phyloP scores from a whole-genome alignment of 2,888 invertebrate species.

The Brenthis daphne region DNA sequence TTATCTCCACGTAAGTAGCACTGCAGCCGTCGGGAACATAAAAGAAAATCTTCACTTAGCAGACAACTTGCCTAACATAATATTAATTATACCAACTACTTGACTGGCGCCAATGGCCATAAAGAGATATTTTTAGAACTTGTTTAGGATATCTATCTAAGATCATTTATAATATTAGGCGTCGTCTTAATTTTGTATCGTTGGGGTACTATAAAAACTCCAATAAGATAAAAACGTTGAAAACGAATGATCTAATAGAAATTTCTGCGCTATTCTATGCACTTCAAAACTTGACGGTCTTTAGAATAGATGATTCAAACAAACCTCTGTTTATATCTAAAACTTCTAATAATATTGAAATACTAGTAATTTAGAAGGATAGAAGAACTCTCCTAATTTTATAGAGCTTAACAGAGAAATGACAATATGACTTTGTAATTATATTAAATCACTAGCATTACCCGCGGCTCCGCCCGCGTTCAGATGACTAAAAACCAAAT shows the following conservation, averaged over 20 bases:
- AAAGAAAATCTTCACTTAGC: slow-evolving; percentile 27
- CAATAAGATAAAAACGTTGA: not conserved
- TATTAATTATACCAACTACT: slow-evolving; percentile 19
- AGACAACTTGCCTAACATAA: slow-evolving; percentile 23
- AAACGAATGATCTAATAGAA: not conserved
- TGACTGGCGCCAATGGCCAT: slow-evolving; percentile 41
- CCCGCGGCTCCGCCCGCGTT: too few species aligned
- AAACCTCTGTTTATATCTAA: too few species aligned
- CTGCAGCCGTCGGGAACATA: slow-evolving; percentile 25
- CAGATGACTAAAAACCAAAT: too few species aligned
- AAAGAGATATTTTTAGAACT: slow-evolving; percentile 41
- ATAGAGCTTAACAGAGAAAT: too few species aligned
- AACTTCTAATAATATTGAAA: too few species aligned
- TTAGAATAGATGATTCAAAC: too few species aligned
- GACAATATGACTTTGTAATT: too few species aligned
- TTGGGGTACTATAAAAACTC: not conserved
- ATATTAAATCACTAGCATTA: too few species aligned
- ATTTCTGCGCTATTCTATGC: too few species aligned
- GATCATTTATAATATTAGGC: slow-evolving; percentile 32
- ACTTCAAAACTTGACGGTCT: too few species aligned
- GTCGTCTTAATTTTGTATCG: not conserved
- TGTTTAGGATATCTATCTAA: slow-evolving; percentile 36
- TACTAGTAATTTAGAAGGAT: too few species aligned
- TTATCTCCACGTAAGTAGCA: slow-evolving; percentile 30
- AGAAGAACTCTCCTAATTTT: too few species aligned